A percentile compares a stretch with the other conserved stretches of the same genome.
Conservation (phyloP, 2,888 invertebrate genomes). For the Melikaiella ostensackeni region DNA sequence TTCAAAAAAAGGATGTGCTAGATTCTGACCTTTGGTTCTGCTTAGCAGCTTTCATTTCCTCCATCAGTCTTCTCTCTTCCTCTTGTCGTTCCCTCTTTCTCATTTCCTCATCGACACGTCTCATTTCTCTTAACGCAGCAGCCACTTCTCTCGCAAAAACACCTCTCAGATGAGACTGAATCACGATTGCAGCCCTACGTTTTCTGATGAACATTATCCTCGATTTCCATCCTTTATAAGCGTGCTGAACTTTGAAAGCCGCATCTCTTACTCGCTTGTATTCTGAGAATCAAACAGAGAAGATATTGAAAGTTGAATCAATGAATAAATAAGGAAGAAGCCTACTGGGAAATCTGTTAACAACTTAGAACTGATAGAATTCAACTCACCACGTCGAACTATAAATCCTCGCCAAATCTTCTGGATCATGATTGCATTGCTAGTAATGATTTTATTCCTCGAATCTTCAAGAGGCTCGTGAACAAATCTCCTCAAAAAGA, state of each 20-base stretch:
- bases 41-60: constrained; percentile 80
- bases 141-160: constrained; percentile 95
- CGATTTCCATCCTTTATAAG: constrained; percentile 91
- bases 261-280: constrained; percentile 84
- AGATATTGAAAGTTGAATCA: constrained; percentile 33
- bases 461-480: constrained; percentile 91
- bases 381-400: constrained; percentile 79
- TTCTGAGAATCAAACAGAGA: constrained; percentile 74
- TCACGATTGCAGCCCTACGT: constrained; percentile 90
- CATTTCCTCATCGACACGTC: constrained; percentile 91
- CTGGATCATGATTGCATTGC: constrained; percentile 87
- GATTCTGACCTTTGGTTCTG: constrained; percentile 81
- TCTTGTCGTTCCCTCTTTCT: constrained; percentile 86
- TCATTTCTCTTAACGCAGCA: constrained; percentile 91
- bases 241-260: constrained; percentile 87
- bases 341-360: background rate
- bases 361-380: background rate
- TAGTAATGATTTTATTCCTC: constrained; percentile 84
- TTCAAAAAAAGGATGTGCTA: constrained; percentile 12
- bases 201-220: constrained; percentile 88
- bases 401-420: constrained; percentile 85
- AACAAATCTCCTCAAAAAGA: constrained; percentile 89
- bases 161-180: constrained; percentile 91
- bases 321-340: constrained; percentile 25
- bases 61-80: constrained; percentile 83